Evolutionary conservation across 1,140 invertebrate species (phyloP), one percentile per base, ranked within the genome.

Genomic region (Lepidurus packardi): DNA sequence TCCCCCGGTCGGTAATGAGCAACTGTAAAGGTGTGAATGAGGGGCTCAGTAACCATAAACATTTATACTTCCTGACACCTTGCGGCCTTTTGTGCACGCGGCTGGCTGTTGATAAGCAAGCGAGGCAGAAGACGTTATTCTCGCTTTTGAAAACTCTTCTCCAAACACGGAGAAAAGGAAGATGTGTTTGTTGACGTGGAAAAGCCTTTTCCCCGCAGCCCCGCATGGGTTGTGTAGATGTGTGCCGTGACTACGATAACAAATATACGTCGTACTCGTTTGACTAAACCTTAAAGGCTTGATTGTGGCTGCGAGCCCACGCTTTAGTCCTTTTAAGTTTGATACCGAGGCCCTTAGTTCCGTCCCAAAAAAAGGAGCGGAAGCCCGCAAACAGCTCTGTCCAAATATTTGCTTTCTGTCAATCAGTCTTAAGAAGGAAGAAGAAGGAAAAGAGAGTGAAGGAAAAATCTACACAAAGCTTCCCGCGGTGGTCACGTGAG

Each of bases 361-460:
- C 53, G 13, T 9, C 16, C 16, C 16, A 65, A 21, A 65, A 65
- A 65, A 16, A 65, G 53, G 16, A 65, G 53, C 53, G 21, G 53
- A 21, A n/a, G n/a, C 53, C 21, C 16, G 16, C 16, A 65, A 65
- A 13, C 21, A 16, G 5, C 16, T 7, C 16, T 11, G 7, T 16
- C 53, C n/a, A 65, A 65, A 65, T 65, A 65, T 65, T 65, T 65
- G 13, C 53, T 65, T 7, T 65, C 53, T 65, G 53, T 65, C 53
- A 13, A 65, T 65, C 53, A 65, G 21, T n/a, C 53, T 7, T 65
- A 13, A 16, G 53, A 16, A 34, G 3, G 34, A 34, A 34, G 34
- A 34, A 34, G 2, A 25, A 25, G 34, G 4, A 34, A 34, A 34
- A 34, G 34, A 34, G 34, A 34, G 34, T 34, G 34, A 34, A 34